Percentiles rank a stretch among this genome's conserved stretches.
phyloP scores from a whole-genome alignment of 2,797 vertebrate species.

The Sciurus vulgaris region DNA sequence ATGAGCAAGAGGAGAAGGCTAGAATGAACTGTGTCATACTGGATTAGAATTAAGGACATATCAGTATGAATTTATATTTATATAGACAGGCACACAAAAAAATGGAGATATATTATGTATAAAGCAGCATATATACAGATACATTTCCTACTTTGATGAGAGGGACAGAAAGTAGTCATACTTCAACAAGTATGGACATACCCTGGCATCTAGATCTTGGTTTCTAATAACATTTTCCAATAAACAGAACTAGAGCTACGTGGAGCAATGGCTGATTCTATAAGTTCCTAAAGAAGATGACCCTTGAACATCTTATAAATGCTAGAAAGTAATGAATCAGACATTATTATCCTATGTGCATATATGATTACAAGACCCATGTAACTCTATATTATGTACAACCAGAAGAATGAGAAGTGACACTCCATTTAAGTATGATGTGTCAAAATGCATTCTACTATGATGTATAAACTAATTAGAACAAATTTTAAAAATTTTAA shows the following conservation, averaged over 20 bases:
- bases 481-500: too few relatives aligned
- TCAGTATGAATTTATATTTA: neutral
- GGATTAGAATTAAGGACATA: neutral
- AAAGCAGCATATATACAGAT: neutral
- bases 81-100: neutral
- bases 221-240: slow-evolving; percentile 24
- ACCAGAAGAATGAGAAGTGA: too few relatives aligned
- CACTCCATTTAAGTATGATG: too few relatives aligned
- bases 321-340: neutral
- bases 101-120: neutral
- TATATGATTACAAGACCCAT: too few relatives aligned
- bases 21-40: neutral
- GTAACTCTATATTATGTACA: too few relatives aligned
- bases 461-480: too few relatives aligned
- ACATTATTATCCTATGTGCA: too few relatives aligned
- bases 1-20: neutral
- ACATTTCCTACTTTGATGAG: neutral
- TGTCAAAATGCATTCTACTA: too few relatives aligned
- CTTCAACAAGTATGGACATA: neutral
- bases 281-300: neutral
- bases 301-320: neutral
- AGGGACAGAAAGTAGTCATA: neutral
- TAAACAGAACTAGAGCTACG: neutral
- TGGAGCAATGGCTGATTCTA: slow-evolving; percentile 3
- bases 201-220: neutral